phyloP scores from a whole-genome alignment of 2,888 invertebrate genomes.

The Limnephilus marmoratus region DNA sequence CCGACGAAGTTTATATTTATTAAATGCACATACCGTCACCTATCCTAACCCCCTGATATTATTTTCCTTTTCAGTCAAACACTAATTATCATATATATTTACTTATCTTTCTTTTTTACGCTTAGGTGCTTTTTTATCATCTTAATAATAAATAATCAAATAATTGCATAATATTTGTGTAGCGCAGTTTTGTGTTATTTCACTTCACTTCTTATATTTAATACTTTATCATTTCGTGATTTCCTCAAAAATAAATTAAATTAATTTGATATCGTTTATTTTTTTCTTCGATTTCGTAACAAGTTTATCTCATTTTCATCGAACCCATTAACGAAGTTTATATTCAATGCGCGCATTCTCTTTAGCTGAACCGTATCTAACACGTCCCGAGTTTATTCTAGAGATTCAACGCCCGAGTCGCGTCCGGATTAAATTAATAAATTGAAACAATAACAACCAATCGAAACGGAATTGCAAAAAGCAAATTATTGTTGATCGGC shows the following conservation, averaged over 20 bases:
- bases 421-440: constrained; percentile 40
- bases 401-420: neutral
- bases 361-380: constrained; percentile 25
- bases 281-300: neutral
- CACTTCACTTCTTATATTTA: no score
- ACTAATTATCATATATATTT: neutral
- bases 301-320: neutral
- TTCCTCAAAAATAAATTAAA: neutral
- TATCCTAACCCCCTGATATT: neutral
- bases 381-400: constrained; percentile 21
- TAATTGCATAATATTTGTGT: no score
- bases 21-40: neutral
- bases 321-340: neutral
- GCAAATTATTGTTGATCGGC: constrained; percentile 36
- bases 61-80: neutral
- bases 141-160: no score
- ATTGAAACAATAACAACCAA: constrained; percentile 29
- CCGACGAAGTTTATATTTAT: neutral
- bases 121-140: no score
- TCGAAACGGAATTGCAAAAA: constrained; percentile 10
- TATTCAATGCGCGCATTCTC: constrained; percentile 21
- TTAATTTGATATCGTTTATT: neutral
- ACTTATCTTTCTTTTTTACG: neutral
- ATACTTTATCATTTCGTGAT: neutral
- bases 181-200: no score